Evolutionary conservation across 2,113 vertebrate genomes (phyloP), one percentile per base, ranked within the genome.

Genomic region (Rafetus swinhoei): DNA sequence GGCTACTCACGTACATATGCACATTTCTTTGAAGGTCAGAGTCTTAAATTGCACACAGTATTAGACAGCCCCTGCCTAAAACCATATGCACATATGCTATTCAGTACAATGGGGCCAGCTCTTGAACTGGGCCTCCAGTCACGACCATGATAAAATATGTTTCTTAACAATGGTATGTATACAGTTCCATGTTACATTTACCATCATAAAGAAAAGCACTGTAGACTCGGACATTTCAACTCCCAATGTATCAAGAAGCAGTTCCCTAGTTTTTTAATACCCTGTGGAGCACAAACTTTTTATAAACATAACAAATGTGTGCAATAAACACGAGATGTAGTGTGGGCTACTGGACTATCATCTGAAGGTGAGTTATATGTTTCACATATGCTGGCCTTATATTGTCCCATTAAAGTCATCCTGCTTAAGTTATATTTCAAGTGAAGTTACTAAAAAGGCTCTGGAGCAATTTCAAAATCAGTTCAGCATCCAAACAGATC

Each of bases 1-100:
- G 84, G 24, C 84, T 65, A 59, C 50, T 81, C 59, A 39, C 79
- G 72, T 82, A 85, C 56, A 59, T 1, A 0, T n/a, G 53, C 35
- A 94, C 92, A 72, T 90, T 79, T 77, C 81, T 94, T 89, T 89
- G 92, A 89, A 95, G 94, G 79, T 89, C 92, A 65, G 94, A 87
- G 93, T 50, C 65, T 96, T 82, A 81, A 95, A 92, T 82, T 90
- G 88, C 7, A 83, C 29, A 86, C 3, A 50, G 56, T 22, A 32
- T 65, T 29, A 94, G 88, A 88, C 55, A 87, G 94, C 79, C 7
- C 11, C 81, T 85, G 85, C 87, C 88, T 35, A 0, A 21, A 52
- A 35, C 56, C 89, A 93, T 1, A 1, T 72, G 92, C 87, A 55
- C 39, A 52, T 87, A 74, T 55, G 84, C 1, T 32, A 95, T 19